Evolutionary conservation across 1,140 invertebrate genomes (phyloP), one percentile per base, ranked within the genome.

Genomic region (Tetramorium simillimum): DNA sequence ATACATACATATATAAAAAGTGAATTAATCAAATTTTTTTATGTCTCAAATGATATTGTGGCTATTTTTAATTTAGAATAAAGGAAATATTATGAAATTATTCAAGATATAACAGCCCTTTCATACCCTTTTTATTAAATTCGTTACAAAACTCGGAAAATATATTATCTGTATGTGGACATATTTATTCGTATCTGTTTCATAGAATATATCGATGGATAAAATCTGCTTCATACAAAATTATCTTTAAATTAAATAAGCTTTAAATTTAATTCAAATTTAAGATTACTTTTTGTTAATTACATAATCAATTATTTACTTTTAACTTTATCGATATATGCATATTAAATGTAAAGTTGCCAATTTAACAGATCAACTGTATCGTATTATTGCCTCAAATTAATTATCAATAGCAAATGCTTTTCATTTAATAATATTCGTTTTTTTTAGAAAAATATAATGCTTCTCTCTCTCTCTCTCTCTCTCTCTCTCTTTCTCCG

Each of bases 391-490:
- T 21, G 5, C 21, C 0, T 46, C 1, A 0, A 69, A 69, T 14
- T 24, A 69, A 69, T 14, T 24, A 14, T 69, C 6, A 40, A 21
- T 24, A 49, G 2, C 10, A 60, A 24, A 0, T 24, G 6, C 14
- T 24, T 49, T 16, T 14, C 12, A 49, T 49, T 69, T 69, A 21
- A 12, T 21, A 49, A 46, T 16, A 21, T 46, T 77, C 46, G 7
- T n/a, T 77, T 56, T 60, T n/a, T 77, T 56, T 90, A 82, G 86
- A 86, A 91, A 90, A 88, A 91, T 78, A 69, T 90, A 92, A 92
- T 86, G 73, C 63, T 81, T 46, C 14, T 49, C 14, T 49, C 49
- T 3, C 56, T 60, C 24, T 14, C 24, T 62, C 0, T 62, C 58
- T 62, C 14, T 33, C 12, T 33, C 14, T 18, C 14, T 65, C 33